These are phyloP conservation scores for Lepus timidus DNA, from an alignment of 2,113 vertebrate genomes.

Conservation along the genomic window DNA sequence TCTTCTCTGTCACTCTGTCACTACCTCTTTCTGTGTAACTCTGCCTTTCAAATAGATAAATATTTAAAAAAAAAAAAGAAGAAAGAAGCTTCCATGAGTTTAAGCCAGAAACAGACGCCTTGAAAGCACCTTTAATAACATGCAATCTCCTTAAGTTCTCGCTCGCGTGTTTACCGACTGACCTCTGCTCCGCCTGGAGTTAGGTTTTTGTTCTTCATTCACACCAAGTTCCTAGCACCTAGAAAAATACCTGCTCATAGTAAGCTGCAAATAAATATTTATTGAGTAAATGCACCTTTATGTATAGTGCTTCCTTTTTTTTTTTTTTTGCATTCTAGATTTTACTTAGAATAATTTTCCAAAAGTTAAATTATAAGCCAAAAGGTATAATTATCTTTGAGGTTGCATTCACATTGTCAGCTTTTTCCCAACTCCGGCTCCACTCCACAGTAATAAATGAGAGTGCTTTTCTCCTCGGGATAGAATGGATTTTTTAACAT, in stretches of 20 bases:
- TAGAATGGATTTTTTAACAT: neutral
- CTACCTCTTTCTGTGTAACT: no score
- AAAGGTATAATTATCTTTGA: conserved; percentile 66
- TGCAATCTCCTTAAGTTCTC: neutral
- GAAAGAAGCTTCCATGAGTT: neutral
- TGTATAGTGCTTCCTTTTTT: neutral
- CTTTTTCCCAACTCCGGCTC: conserved; percentile 24
- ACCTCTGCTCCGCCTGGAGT: neutral
- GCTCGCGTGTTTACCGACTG: neutral
- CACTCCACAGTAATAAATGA: conserved; percentile 16
- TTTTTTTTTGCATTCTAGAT: conserved; percentile 10
- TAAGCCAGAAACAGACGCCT: neutral
- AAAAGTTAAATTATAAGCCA: conserved; percentile 61
- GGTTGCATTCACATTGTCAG: conserved; percentile 56
- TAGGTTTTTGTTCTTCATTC: neutral
- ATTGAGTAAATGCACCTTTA: conserved; percentile 43
- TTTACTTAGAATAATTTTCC: conserved; percentile 60
- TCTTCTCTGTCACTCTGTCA: no score
- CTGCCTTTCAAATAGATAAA: no score
- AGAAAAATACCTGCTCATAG: neutral
- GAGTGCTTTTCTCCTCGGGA: neutral
- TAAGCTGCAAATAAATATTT: conserved; percentile 43
- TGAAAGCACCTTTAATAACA: neutral
- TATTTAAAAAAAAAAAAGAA: neutral
- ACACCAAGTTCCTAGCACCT: neutral